Evolutionary conservation across 2,888 invertebrate species (phyloP), one percentile per base, ranked within the genome.

Genomic region (Epistrophe grossulariae): DNA sequence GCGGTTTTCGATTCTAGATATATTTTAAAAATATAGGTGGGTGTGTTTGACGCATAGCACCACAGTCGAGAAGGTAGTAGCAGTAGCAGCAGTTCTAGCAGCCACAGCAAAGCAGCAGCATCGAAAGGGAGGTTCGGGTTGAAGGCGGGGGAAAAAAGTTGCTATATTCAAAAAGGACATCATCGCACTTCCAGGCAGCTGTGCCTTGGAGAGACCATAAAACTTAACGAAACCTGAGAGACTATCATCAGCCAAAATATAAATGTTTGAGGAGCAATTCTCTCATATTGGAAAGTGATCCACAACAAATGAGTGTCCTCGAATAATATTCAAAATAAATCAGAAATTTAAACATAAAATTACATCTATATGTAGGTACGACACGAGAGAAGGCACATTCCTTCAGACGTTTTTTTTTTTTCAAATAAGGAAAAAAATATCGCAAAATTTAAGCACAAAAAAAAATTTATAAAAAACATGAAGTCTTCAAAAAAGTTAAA

Each of bases 21-120:
- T 73, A 64, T 81, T 85, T 84, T n/a, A 55, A 74, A 59, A 55
- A 79, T 60, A 64, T 83, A 90, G 89, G 90, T 90, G 90, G 90
- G 90, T 90, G 90, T 90, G 90, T 90, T 90, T 90, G 90, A 89
- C 89, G 89, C 89, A 89, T 89, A 89, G 88, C 89, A 88, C 84
- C 87, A 79, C 81, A 89, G 79, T 83, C 76, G 70, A 78, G 71
- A 73, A 72, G 83, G 74, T 59, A 77, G 72, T 77, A 84, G 80
- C 35, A 78, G 64, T 50, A 73, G 50, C 73, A 84, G 87, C 55
- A 78, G 76, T 76, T 24, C n/a, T 45, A 85, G 80, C 70, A 71
- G 66, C 60, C 60, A 70, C 4, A 64, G 28, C 64, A 64, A 15
- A 84, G 87, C 57, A 78, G 74, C 77, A 72, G 70, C 85, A 59